Evolutionary conservation across 2,888 invertebrate genomes (phyloP).

Genomic region (Trachelus troglodyta): DNA sequence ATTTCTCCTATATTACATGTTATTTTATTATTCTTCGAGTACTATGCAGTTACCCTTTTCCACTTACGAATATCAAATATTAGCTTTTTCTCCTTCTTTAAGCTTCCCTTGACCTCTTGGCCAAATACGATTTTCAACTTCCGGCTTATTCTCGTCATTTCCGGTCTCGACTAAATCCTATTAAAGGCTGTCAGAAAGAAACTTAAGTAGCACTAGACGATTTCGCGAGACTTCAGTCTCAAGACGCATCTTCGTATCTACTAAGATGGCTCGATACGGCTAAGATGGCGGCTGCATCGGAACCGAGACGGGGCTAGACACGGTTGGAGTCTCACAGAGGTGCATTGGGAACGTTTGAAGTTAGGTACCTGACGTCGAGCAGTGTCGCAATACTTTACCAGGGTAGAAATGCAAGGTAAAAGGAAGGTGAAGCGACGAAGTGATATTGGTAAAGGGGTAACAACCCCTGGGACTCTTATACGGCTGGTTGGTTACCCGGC

Average conservation of each 20-base stretch:
- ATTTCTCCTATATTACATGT: background rate
- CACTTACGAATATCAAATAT: background rate
- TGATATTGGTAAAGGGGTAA: background rate
- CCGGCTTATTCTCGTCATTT: background rate
- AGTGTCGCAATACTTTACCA: background rate
- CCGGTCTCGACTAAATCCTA: background rate
- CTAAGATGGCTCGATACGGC: background rate
- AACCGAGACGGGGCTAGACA: background rate
- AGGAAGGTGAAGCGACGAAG: background rate
- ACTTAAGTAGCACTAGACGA: background rate
- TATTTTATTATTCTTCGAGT: background rate
- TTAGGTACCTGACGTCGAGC: background rate
- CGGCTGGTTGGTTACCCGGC: constrained; percentile 8
- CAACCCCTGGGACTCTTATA: constrained; percentile 8
- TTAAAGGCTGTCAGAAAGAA: background rate
- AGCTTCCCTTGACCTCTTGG: background rate
- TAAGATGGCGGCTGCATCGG: background rate
- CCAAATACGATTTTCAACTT: background rate
- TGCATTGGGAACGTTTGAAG: background rate
- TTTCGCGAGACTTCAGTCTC: background rate
- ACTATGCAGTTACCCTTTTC: background rate
- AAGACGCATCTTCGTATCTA: no score
- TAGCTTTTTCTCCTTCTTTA: background rate
- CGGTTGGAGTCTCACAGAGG: background rate
- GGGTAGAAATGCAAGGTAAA: background rate